Evolutionary conservation across 1,140 invertebrate species (phyloP), one percentile per base, ranked within the genome.

Genomic region (Nasonia giraulti): DNA sequence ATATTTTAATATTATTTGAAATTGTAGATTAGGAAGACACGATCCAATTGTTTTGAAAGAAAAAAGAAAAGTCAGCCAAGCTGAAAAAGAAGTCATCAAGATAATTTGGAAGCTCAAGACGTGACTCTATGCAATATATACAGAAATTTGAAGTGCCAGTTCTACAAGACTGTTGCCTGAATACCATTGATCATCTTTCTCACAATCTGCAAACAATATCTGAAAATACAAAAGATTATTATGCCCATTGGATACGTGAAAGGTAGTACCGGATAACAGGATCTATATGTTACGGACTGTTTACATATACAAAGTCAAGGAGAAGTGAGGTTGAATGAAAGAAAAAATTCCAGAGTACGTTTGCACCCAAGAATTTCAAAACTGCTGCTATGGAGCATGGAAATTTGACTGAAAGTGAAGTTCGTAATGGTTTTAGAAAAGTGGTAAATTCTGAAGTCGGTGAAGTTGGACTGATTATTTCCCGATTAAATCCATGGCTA

Each of bases 391-490:
- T 71, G 5, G 76, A 85, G n/a, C 75, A 87, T 69, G 86, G 80
- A 31, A 76, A 80, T 31, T 76, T 82, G 2, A 82, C 76, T 68
- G 86, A 87, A 74, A 8, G 10, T 23, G 12, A 71, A 55, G 86
- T 77, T 27, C 77, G 83, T 27, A 20, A 77, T 74, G 80, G 31
- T 23, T 85, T 81, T 76, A 69, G 17, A 47, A 78, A 85, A 44
- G 1, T 23, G 50, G 69, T 17, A 2, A 31, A 44, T 1, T 23
- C 69, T 33, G 31, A 85, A 27, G 74, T 85, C 14, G n/a, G 77
- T 37, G 76, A 85, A 83, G 17, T 44, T 85, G 87, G 75, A 33
- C 33, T 87, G 1, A 73, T 87, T 33, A 62, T 85, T 14, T 86
- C 82, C n/a, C 14, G 14, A 50, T 40, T 83, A 50, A 82, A 85